A percentile compares a stretch with the other conserved stretches of the same genome.
Conservation (phyloP, 2,113 vertebrate genomes). For the Microcebus jonahi region DNA sequence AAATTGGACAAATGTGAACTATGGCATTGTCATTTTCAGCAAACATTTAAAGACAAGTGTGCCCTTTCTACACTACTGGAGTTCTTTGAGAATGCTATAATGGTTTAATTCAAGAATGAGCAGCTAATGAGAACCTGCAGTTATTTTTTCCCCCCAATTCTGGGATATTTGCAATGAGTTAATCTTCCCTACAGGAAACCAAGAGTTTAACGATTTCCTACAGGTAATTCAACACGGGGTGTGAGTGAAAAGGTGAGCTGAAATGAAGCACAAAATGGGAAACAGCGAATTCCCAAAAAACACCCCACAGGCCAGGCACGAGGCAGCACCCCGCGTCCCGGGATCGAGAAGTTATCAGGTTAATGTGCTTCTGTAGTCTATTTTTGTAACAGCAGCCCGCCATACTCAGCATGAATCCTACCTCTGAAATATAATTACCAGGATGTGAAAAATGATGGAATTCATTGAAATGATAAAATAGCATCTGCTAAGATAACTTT, state of each 20-base stretch:
- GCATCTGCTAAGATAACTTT: background rate
- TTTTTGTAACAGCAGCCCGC: background rate
- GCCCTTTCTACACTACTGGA: fast-evolving
- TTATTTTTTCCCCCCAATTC: background rate
- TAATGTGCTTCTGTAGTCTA: background rate
- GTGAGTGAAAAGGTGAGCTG: background rate
- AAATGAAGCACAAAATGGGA: background rate
- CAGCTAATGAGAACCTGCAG: background rate
- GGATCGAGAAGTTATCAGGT: background rate
- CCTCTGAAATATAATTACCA: slow-evolving; percentile 30
- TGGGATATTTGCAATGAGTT: background rate
- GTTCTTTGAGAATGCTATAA: background rate
- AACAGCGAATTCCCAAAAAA: background rate
- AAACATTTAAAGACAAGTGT: background rate
- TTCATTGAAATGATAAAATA: slow-evolving; percentile 42
- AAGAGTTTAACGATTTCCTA: background rate
- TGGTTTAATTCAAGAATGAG: background rate
- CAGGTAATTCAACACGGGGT: background rate
- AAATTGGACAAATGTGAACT: background rate
- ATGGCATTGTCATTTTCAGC: background rate
- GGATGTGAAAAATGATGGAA: slow-evolving; percentile 44
- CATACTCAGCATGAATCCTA: background rate
- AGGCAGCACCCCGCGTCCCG: fast-evolving
- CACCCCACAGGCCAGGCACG: background rate
- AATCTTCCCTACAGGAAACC: background rate